Evolutionary conservation across 2,797 vertebrate genomes (phyloP).

Genomic region (Muscicapa comitata): DNA sequence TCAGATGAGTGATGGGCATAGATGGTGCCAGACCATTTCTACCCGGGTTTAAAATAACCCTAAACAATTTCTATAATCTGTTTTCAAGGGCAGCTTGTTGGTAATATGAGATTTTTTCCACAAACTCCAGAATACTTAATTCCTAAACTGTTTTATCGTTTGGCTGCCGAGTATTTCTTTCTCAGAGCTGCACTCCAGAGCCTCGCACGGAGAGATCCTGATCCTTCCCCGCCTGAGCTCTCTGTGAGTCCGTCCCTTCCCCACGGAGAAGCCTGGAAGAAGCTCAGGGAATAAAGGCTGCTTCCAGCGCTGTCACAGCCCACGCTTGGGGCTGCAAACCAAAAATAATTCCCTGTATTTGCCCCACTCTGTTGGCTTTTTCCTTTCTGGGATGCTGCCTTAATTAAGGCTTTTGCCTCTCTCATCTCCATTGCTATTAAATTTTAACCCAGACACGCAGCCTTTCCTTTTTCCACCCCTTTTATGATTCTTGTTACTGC

Average conservation of each 20-base stretch:
- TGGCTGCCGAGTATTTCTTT: constrained; percentile 16
- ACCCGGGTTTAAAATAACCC: constrained; percentile 23
- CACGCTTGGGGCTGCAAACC: background rate
- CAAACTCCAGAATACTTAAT: constrained; percentile 19
- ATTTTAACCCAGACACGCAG: constrained; percentile 45
- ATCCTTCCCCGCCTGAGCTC: background rate
- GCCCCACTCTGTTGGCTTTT: background rate
- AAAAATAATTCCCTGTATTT: background rate
- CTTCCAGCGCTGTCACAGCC: constrained; percentile 1
- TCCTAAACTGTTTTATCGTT: background rate
- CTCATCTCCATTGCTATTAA: constrained; percentile 43
- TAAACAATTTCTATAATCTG: constrained; percentile 1
- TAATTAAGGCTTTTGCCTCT: constrained; percentile 48
- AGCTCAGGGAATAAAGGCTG: constrained; percentile 44
- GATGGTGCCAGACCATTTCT: background rate
- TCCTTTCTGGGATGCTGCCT: background rate
- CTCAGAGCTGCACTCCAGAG: background rate
- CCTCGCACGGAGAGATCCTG: background rate
- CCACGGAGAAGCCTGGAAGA: constrained; percentile 26
- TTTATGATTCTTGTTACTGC: background rate
- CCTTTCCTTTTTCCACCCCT: constrained; percentile 18
- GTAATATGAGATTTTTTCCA: background rate
- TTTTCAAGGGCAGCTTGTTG: constrained; percentile 30
- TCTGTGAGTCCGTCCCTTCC: constrained; percentile 29
- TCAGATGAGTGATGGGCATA: constrained; percentile 20